Evolutionary conservation across 2,888 invertebrate genomes (phyloP).

Genomic region (Spodoptera littoralis): DNA sequence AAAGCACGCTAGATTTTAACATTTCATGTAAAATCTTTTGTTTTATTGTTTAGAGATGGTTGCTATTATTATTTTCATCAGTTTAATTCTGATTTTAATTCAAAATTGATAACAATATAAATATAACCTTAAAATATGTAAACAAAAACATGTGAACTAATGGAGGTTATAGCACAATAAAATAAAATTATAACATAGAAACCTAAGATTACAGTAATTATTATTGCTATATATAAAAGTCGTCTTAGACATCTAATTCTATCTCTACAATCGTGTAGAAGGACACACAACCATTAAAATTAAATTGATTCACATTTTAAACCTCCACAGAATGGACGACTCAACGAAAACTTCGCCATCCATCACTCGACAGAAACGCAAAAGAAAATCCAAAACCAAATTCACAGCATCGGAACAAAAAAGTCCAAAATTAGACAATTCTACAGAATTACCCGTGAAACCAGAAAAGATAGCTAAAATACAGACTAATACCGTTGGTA

Average conservation of each 20-base stretch:
- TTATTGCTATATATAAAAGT: too few relatives aligned
- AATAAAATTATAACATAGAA: too few relatives aligned
- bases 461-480: too few relatives aligned
- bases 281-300: too few relatives aligned
- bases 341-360: conserved; percentile 21
- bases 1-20: conserved; percentile 1
- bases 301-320: neutral
- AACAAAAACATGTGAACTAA: conserved; percentile 31
- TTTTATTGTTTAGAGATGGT: neutral
- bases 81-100: too few relatives aligned
- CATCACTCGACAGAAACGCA: conserved; percentile 49
- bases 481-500: neutral
- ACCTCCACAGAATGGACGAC: conserved; percentile 55
- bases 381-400: conserved; percentile 51
- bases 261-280: too few relatives aligned
- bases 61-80: neutral
- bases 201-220: too few relatives aligned
- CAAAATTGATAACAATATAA: neutral
- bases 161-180: neutral
- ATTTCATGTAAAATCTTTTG: neutral
- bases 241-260: too few relatives aligned
- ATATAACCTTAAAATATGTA: conserved; percentile 30
- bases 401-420: conserved; percentile 49
- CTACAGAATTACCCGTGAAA: too few relatives aligned
- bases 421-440: conserved; percentile 41